A percentile compares a stretch with the other conserved stretches of the same genome.
These are phyloP conservation scores for Colossoma macropomum DNA, from an alignment of 2,113 vertebrate species.

Conservation along the genomic window DNA sequence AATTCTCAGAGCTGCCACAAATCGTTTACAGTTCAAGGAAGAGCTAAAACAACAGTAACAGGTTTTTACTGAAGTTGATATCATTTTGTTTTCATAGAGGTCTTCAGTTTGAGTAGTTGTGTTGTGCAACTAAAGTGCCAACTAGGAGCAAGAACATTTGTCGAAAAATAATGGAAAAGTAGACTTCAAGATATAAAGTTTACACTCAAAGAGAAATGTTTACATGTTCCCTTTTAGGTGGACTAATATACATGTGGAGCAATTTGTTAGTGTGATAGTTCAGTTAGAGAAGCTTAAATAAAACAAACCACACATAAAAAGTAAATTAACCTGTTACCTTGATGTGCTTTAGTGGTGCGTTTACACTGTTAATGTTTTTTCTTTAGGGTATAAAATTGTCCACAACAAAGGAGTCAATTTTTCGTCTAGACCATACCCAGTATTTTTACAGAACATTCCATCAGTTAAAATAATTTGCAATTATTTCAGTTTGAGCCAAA, in stretches of 20 bases:
- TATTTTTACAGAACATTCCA: not conserved
- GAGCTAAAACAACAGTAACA: conserved; percentile 23
- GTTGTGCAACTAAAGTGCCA: conserved; percentile 70
- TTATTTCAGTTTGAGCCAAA: conserved; percentile 35
- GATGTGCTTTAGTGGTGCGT: conserved; percentile 41
- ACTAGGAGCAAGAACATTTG: conserved; percentile 45
- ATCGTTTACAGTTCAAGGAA: conserved; percentile 66
- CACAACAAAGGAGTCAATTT: conserved; percentile 35
- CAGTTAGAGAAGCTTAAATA: not conserved
- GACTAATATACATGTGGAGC: conserved; percentile 29
- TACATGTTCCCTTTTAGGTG: conserved; percentile 62
- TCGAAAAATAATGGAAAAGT: not conserved
- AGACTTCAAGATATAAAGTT: conserved; percentile 63
- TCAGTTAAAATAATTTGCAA: not conserved
- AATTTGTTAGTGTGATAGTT: conserved; percentile 30
- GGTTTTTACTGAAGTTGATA: conserved; percentile 43
- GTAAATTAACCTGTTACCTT: conserved; percentile 7
- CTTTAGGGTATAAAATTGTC: conserved; percentile 68
- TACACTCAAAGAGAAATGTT: conserved; percentile 74
- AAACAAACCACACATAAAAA: conserved; percentile 27
- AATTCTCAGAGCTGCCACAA: conserved; percentile 55
- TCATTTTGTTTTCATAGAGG: conserved; percentile 27
- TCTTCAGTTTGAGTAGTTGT: conserved; percentile 32
- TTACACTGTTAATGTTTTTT: conserved; percentile 63
- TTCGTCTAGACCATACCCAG: not conserved